These are phyloP conservation scores for Parapsyche elsis DNA, from an alignment of 1,140 invertebrate genomes.

Conservation along the genomic window DNA sequence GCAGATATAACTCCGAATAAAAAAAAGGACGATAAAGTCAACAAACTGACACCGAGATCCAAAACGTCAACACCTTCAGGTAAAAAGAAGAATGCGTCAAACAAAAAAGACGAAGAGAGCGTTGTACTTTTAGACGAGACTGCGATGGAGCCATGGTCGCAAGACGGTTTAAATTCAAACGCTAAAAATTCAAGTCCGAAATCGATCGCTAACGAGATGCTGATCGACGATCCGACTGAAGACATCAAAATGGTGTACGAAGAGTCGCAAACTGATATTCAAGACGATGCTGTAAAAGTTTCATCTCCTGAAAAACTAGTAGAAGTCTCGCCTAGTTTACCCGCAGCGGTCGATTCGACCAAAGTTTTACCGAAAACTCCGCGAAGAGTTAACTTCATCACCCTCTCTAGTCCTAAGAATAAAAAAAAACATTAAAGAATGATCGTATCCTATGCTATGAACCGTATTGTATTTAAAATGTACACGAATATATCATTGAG, in stretches of 20 bases:
- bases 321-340: slow-evolving; percentile 54
- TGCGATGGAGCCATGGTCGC: slow-evolving; percentile 69
- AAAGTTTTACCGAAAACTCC: slow-evolving; percentile 68
- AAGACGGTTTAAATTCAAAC: slow-evolving; percentile 58
- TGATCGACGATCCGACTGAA: slow-evolving; percentile 68
- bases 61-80: slow-evolving; percentile 11
- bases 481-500: too few species aligned
- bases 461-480: too few species aligned
- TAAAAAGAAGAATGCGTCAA: slow-evolving; percentile 32
- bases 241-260: slow-evolving; percentile 77
- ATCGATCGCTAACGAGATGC: slow-evolving; percentile 51
- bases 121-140: slow-evolving; percentile 66
- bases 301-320: slow-evolving; percentile 51
- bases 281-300: not conserved
- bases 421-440: slow-evolving; percentile 65
- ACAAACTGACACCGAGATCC: slow-evolving; percentile 35
- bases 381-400: slow-evolving; percentile 76
- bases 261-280: slow-evolving; percentile 63
- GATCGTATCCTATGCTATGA: too few species aligned
- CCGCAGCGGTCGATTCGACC: slow-evolving; percentile 55
- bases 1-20: slow-evolving; percentile 23
- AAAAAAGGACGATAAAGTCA: not conserved
- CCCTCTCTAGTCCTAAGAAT: slow-evolving; percentile 79
- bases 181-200: slow-evolving; percentile 34
- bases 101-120: slow-evolving; percentile 57